These are phyloP conservation scores for Cantharis rustica DNA, from an alignment of 2,888 invertebrate genomes.

Conservation along the genomic window DNA sequence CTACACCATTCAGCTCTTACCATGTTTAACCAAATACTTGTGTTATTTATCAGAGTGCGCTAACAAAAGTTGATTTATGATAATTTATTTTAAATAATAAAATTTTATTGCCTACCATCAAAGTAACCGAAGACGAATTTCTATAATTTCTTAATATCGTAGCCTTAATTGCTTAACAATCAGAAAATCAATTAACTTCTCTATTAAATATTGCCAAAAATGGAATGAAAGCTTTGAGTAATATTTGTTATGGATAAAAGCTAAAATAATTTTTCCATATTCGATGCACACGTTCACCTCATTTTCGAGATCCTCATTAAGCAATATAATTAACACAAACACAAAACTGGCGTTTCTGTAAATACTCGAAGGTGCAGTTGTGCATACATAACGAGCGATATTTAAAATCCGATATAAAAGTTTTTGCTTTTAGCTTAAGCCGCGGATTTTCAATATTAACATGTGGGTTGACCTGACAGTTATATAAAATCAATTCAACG, in stretches of 20 bases:
- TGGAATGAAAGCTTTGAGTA: neutral
- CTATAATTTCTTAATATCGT: neutral
- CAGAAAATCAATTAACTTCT: neutral
- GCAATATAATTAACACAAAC: neutral
- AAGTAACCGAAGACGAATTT: neutral
- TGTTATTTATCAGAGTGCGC: neutral
- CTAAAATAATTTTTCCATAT: neutral
- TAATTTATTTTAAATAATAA: neutral
- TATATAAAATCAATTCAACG: slow-evolving; percentile 18
- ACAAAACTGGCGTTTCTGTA: neutral
- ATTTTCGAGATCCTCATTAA: neutral
- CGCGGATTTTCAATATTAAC: slow-evolving; percentile 14
- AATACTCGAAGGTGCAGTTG: slow-evolving; percentile 14
- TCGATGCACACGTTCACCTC: neutral
- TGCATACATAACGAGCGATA: slow-evolving; percentile 15
- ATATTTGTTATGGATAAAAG: neutral
- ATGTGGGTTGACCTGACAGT: slow-evolving; percentile 19
- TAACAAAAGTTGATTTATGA: neutral
- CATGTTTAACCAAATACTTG: neutral
- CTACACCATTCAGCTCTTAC: neutral
- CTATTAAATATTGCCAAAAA: neutral
- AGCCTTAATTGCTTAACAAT: neutral
- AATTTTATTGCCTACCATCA: neutral
- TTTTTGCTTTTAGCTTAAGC: slow-evolving; percentile 17
- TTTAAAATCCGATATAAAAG: slow-evolving; percentile 19